Conservation (phyloP, 2,113 vertebrate species). For the Grammomys dolichurus region DNA sequence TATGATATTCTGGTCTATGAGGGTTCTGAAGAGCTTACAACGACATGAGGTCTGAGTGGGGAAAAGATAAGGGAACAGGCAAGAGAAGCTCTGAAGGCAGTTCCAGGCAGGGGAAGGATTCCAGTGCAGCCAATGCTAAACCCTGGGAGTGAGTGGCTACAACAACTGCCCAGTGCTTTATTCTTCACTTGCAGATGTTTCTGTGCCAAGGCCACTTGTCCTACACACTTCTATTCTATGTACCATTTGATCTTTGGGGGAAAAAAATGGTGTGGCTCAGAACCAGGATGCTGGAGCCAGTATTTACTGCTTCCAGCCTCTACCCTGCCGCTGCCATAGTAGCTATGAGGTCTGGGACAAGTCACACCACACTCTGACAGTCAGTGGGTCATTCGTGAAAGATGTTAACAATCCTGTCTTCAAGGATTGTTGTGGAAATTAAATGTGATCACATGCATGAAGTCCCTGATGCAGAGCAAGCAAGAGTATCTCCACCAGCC, state of each 20-base stretch:
- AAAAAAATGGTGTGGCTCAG: slow-evolving; percentile 18
- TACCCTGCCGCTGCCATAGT: not conserved
- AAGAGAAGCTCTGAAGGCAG: not conserved
- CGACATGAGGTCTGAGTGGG: not conserved
- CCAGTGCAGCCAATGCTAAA: not conserved
- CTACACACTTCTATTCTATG: not conserved
- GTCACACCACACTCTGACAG: slow-evolving; percentile 5
- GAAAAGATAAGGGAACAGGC: not conserved
- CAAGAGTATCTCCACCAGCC: not conserved
- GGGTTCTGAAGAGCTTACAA: slow-evolving; percentile 33
- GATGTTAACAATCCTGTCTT: not conserved
- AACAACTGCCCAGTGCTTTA: not conserved
- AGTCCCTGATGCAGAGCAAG: not conserved
- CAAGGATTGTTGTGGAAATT: not conserved
- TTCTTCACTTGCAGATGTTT: not conserved
- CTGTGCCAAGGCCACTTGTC: not conserved
- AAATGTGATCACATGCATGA: not conserved
- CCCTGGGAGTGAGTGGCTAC: not conserved
- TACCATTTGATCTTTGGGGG: slow-evolving; percentile 23
- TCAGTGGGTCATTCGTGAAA: not conserved
- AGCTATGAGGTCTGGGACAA: not conserved
- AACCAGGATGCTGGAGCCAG: not conserved
- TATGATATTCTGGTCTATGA: not conserved
- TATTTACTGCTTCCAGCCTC: slow-evolving; percentile 7
- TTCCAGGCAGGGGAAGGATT: not conserved